These are phyloP conservation scores for Gymnocypris eckloni DNA, from an alignment of 2,797 vertebrate genomes.

Conservation along the genomic window DNA sequence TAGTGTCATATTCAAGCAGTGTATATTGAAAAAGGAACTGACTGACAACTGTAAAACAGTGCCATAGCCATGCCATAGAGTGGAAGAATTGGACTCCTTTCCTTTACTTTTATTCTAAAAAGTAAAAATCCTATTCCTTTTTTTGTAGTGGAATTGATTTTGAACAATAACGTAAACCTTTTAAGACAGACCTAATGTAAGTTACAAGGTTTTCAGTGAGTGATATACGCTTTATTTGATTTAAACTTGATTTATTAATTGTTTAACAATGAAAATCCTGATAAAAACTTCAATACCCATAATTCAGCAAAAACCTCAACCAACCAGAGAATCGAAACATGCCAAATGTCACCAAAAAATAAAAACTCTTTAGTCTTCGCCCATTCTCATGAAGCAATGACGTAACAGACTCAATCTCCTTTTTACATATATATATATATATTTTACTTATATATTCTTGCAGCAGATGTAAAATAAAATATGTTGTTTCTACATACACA, in stretches of 20 bases:
- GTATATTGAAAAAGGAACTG: not conserved
- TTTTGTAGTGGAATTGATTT: not conserved
- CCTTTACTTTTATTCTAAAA: too few relatives aligned
- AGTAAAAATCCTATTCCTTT: not conserved
- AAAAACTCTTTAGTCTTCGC: too few relatives aligned
- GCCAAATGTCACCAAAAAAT: too few relatives aligned
- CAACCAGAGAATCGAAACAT: too few relatives aligned
- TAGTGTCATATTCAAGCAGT: not conserved
- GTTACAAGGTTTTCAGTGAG: not conserved
- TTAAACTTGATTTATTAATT: not conserved
- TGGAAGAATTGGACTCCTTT: not conserved
- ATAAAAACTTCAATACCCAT: not conserved
- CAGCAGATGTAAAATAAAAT: not conserved
- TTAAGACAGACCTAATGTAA: not conserved
- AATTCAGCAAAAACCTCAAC: too few relatives aligned
- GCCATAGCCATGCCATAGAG: not conserved
- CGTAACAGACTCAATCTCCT: too few relatives aligned
- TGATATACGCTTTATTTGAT: not conserved
- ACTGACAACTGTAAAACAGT: slow-evolving; percentile 5
- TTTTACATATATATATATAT: too few relatives aligned
- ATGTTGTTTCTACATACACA: not conserved
- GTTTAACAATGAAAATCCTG: not conserved
- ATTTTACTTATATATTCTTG: too few relatives aligned
- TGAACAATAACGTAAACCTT: not conserved
- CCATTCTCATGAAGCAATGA: too few relatives aligned